These are phyloP conservation scores for Leptatherina wallacei DNA, from an alignment of 2,797 vertebrate species.

Conservation along the genomic window DNA sequence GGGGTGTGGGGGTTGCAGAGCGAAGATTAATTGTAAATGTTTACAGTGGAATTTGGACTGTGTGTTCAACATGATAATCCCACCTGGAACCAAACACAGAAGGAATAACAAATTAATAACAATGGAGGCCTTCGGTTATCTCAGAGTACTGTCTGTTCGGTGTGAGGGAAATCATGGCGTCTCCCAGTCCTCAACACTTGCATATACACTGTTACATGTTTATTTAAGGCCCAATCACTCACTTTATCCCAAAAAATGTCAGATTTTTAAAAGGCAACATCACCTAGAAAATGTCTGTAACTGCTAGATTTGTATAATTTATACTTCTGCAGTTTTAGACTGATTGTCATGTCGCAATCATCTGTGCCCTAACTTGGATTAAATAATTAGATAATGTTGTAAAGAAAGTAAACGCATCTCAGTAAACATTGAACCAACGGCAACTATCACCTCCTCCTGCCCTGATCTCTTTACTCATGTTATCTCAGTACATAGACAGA, in stretches of 20 bases:
- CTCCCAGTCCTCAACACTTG: constrained; percentile 53
- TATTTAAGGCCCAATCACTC: constrained; percentile 52
- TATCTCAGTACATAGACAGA: constrained; percentile 25
- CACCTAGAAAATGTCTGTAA: constrained; percentile 24
- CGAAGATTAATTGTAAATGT: constrained; percentile 85
- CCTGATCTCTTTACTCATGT: constrained; percentile 40
- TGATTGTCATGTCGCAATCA: constrained; percentile 88
- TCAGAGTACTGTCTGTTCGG: constrained; percentile 70
- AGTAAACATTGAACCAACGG: constrained; percentile 64
- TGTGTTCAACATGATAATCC: constrained; percentile 84
- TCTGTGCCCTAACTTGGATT: constrained; percentile 89
- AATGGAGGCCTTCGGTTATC: constrained; percentile 77
- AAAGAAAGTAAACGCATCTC: constrained; percentile 80
- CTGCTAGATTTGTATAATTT: constrained; percentile 21
- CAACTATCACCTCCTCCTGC: constrained; percentile 46
- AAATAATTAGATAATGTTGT: constrained; percentile 90
- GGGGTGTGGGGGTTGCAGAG: constrained; percentile 19
- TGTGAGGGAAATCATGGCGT: constrained; percentile 52
- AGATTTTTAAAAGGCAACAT: constrained; percentile 28
- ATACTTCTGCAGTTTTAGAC: constrained; percentile 39
- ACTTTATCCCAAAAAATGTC: constrained; percentile 39
- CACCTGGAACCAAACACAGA: constrained; percentile 70
- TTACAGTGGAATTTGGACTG: constrained; percentile 84
- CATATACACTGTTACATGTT: constrained; percentile 53
- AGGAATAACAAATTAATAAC: constrained; percentile 83